phyloP scores from a whole-genome alignment of 2,113 vertebrate genomes.

The Lepisosteus osseus region DNA sequence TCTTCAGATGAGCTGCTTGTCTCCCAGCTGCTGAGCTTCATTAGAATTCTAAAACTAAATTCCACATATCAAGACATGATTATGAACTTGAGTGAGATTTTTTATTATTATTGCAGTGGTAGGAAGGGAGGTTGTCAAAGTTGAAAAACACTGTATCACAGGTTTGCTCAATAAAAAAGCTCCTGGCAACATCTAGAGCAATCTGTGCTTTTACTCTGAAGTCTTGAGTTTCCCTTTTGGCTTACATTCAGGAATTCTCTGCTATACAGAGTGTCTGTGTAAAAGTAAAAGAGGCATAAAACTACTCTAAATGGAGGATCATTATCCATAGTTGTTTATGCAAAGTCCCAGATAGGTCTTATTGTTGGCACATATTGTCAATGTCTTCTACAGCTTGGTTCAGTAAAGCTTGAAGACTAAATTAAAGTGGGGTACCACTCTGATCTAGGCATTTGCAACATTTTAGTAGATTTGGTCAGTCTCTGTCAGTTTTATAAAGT shows the following conservation, averaged over 20 bases:
- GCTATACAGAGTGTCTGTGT: not conserved
- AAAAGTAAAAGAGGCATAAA: constrained; percentile 5
- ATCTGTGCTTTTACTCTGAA: constrained; percentile 36
- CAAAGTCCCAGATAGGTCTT: constrained; percentile 21
- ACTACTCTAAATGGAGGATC: constrained; percentile 19
- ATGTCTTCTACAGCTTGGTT: constrained; percentile 31
- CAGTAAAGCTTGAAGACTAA: constrained; percentile 14
- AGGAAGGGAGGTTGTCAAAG: constrained; percentile 7
- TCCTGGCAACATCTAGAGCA: constrained; percentile 45
- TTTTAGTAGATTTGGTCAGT: constrained; percentile 35
- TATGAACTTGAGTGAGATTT: constrained; percentile 60
- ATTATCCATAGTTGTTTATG: constrained; percentile 24
- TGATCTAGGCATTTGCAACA: constrained; percentile 29
- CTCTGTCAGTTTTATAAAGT: constrained; percentile 33
- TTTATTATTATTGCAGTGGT: constrained; percentile 33
- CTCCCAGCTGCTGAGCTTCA: constrained; percentile 76
- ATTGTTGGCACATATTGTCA: constrained; percentile 22
- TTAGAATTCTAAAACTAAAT: constrained; percentile 74
- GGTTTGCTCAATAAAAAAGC: constrained; percentile 45
- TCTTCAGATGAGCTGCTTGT: constrained; percentile 81
- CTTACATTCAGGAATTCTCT: constrained; percentile 21
- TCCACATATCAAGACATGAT: constrained; percentile 73
- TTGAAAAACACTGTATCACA: constrained; percentile 51
- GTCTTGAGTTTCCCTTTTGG: constrained; percentile 36
- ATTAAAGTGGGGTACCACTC: constrained; percentile 19